Conservation (phyloP, 2,888 invertebrate species). For the Stegophylla sp. region DNA sequence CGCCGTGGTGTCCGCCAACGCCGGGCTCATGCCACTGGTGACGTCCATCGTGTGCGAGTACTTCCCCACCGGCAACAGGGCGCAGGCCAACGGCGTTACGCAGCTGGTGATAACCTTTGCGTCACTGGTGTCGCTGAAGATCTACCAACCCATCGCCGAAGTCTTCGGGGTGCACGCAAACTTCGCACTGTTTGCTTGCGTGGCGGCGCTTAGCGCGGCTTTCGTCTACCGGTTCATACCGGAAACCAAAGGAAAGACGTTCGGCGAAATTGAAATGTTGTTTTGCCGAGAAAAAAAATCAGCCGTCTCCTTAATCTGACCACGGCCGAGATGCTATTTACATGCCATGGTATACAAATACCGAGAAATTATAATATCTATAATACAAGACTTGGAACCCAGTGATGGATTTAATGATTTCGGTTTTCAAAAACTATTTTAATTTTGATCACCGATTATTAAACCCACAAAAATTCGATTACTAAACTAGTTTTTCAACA, state of each 20-base stretch:
- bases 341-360: too few species aligned
- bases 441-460: too few species aligned
- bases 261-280: constrained; percentile 72
- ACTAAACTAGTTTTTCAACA: too few species aligned
- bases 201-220: neutral
- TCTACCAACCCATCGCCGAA: constrained; percentile 11
- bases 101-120: constrained; percentile 5
- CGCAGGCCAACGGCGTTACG: constrained; percentile 22
- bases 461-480: too few species aligned
- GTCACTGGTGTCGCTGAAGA: constrained; percentile 26
- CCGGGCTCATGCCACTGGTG: constrained; percentile 3
- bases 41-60: constrained; percentile 16
- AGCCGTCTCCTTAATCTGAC: neutral
- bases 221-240: constrained; percentile 64
- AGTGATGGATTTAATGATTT: too few species aligned
- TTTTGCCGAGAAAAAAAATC: neutral
- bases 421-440: too few species aligned
- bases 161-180: neutral
- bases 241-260: constrained; percentile 76
- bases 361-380: too few species aligned
- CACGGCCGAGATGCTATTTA: too few species aligned
- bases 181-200: constrained; percentile 11
- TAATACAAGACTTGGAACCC: too few species aligned
- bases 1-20: constrained; percentile 6
- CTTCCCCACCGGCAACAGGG: constrained; percentile 18